Evolutionary conservation across 1,140 invertebrate species (phyloP).

Genomic region (Zophobas atratus): DNA sequence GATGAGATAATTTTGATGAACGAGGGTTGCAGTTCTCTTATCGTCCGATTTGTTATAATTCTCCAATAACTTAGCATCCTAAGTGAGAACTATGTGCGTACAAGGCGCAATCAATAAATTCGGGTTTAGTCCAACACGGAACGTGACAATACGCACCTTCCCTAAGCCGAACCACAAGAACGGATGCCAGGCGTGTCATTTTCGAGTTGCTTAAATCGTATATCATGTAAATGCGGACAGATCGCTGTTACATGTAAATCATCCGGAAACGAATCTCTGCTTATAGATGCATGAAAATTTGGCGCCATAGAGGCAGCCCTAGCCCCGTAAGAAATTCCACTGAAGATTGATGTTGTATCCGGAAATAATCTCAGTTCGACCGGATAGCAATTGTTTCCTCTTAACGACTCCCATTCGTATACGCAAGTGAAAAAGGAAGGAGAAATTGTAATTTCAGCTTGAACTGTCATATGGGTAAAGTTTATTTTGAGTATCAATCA

Average conservation of each 20-base stretch:
- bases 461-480: too few relatives aligned
- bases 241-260: conserved; percentile 37
- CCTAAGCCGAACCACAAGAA: conserved; percentile 20
- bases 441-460: neutral
- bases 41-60: conserved; percentile 4
- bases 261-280: conserved; percentile 37
- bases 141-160: conserved; percentile 23
- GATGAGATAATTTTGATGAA: conserved; percentile 18
- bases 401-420: neutral
- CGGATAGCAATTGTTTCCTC: conserved; percentile 18
- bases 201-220: conserved; percentile 28
- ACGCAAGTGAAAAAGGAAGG: neutral
- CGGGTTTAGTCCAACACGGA: conserved; percentile 7
- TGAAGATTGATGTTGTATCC: conserved; percentile 40
- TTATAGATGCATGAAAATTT: conserved; percentile 43
- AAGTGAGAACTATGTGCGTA: neutral
- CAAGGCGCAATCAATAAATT: conserved; percentile 20
- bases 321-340: conserved; percentile 35
- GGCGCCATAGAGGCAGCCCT: conserved; percentile 27
- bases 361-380: conserved; percentile 18
- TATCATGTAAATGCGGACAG: conserved; percentile 39
- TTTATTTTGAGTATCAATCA: neutral
- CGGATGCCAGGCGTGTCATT: conserved; percentile 13
- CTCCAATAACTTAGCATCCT: neutral
- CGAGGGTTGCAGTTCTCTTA: neutral